Evolutionary conservation across 2,113 vertebrate genomes (phyloP), one percentile per base, ranked within the genome.

Genomic region (Ramphastos sulfuratus): DNA sequence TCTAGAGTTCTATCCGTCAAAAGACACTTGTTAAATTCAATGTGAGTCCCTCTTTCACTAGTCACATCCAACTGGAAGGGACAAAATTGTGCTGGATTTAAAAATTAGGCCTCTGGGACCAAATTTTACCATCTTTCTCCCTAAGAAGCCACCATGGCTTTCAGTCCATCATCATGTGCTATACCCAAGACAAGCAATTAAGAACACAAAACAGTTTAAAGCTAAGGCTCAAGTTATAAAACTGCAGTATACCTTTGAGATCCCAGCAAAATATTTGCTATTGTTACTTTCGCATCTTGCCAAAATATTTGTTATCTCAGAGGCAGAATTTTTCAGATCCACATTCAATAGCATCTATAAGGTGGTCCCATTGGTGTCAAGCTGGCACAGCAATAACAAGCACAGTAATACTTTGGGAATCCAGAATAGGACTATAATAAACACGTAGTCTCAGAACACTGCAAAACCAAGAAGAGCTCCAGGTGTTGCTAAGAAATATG

Each of bases 131-230:
- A 59, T 87, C 87, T 94, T 88, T 93, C 64, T 96, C 69, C 71
- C 55, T n/a, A 56, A 92, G 37, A 92, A 82, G 65, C 93, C 92
- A 50, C 91, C 21, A 48, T 19, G 66, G 59, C 14, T 88, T 94
- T 85, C 79, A 92, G 78, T 93, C 58, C 83, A 85, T 94, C 78
- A 92, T 69, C 83, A 82, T 78, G 77, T 89, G 66, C 92, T 92
- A 94, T 94, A 96, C 88, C 92, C 94, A 94, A 89, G 91, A 90
- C 60, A 95, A 96, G 89, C 81, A 96, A 97, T 96, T 97, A 96
- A 85, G 82, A 90, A 76, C 76, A 72, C 4, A 3, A 83, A 92
- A 65, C 48, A 76, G 58, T 84, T 90, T 93, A 83, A 94, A 89
- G 83, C 74, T 92, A 74, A 93, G 71, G 14, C 87, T 85, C 52